These are phyloP conservation scores for Leucophenga montana DNA, from an alignment of 2,888 invertebrate species.

Conservation along the genomic window DNA sequence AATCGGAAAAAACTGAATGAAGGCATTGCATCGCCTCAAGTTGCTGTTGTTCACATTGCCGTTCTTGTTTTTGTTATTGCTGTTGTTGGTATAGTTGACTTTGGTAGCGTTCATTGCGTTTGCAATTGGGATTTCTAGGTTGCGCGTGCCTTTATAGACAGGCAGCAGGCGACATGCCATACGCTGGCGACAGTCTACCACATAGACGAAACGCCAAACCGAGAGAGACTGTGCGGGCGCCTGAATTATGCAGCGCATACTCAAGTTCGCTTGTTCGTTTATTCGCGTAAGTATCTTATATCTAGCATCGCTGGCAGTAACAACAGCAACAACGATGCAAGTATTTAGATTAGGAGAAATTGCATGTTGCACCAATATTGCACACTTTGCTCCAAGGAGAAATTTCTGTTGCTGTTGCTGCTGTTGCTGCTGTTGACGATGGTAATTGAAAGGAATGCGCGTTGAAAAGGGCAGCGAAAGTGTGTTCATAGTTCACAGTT, in stretches of 20 bases:
- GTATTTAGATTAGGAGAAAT: constrained; percentile 62
- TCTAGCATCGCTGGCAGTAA: neutral
- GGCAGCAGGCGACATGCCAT: constrained; percentile 16
- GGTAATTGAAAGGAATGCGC: too few relatives aligned
- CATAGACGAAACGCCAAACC: too few relatives aligned
- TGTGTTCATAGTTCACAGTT: too few relatives aligned
- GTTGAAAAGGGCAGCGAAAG: too few relatives aligned
- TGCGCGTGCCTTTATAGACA: constrained; percentile 18
- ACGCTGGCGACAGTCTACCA: neutral
- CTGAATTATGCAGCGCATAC: constrained; percentile 14
- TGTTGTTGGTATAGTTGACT: constrained; percentile 1
- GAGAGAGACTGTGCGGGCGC: constrained; percentile 12
- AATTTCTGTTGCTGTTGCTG: too few relatives aligned
- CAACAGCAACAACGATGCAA: constrained; percentile 46
- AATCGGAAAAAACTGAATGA: neutral
- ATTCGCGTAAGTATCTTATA: constrained; percentile 40
- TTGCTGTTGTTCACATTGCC: neutral
- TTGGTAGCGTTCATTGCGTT: constrained; percentile 44
- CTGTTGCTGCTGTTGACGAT: neutral
- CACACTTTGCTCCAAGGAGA: neutral
- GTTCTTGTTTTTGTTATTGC: neutral
- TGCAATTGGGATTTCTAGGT: constrained; percentile 56
- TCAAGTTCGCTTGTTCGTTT: constrained; percentile 43
- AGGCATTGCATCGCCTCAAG: neutral
- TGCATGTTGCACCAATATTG: constrained; percentile 64